Evolutionary conservation across 1,140 invertebrate genomes (phyloP).

Genomic region (Bilobella aurantiaca): DNA sequence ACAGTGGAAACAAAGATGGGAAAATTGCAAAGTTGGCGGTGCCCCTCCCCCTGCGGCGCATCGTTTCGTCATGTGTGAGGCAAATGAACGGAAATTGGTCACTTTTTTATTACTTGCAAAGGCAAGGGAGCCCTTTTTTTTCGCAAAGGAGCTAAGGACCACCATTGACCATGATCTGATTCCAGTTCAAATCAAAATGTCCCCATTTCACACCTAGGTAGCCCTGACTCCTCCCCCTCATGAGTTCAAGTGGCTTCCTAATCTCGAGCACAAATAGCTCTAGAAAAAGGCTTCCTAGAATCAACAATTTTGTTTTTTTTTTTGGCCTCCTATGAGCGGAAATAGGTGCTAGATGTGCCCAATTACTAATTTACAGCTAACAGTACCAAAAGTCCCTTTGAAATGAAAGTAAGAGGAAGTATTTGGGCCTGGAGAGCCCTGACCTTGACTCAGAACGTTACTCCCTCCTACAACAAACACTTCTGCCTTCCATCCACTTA

Average conservation of each 20-base stretch:
- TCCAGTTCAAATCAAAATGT: neutral
- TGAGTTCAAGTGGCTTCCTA: neutral
- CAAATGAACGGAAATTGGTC: neutral
- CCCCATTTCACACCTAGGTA: too few relatives aligned
- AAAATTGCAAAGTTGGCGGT: too few relatives aligned
- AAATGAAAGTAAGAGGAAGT: neutral
- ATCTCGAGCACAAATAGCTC: neutral
- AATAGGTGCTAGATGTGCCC: neutral
- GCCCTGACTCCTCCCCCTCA: too few relatives aligned
- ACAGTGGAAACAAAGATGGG: neutral
- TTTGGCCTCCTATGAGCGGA: neutral
- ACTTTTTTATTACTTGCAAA: neutral
- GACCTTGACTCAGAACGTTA: conserved; percentile 29
- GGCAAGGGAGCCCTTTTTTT: neutral
- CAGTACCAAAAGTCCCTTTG: neutral
- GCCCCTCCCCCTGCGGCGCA: neutral
- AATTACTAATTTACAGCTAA: neutral
- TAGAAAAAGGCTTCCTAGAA: neutral
- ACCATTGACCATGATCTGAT: neutral
- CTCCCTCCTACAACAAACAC: conserved; percentile 3
- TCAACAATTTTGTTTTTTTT: conserved; percentile 23
- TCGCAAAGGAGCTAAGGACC: neutral
- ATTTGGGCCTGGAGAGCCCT: neutral
- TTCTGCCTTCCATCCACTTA: neutral
- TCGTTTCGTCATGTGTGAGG: neutral